These are phyloP conservation scores for Hemistola chrysoprasaria DNA, from an alignment of 2,888 invertebrate species.

Conservation along the genomic window DNA sequence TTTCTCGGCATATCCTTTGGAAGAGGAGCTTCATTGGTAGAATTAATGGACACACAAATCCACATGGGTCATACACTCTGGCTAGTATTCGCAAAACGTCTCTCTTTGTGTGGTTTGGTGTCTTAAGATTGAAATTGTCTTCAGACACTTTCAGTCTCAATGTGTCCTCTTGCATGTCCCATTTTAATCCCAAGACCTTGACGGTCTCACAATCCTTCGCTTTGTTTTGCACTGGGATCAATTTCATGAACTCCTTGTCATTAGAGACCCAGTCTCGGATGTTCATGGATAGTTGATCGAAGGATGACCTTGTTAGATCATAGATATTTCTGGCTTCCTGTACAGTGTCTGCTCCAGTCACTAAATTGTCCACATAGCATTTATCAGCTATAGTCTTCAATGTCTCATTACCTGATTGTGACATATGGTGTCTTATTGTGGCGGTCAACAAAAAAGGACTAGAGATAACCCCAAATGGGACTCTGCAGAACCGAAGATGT, in stretches of 20 bases:
- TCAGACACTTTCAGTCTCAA: background rate
- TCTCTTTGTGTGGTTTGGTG: conserved; percentile 17
- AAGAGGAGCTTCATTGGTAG: conserved; percentile 21
- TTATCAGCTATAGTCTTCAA: background rate
- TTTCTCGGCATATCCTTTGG: conserved; percentile 15
- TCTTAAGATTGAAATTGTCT: background rate
- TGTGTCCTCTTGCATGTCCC: background rate
- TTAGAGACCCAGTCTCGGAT: conserved; percentile 4
- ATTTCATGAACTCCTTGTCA: background rate
- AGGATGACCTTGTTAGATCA: background rate
- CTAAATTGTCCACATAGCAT: conserved; percentile 4
- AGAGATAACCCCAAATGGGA: conserved; percentile 11
- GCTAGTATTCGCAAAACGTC: conserved; percentile 13
- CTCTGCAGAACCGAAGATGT: conserved; percentile 15
- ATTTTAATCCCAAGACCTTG: background rate
- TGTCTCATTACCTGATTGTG: background rate
- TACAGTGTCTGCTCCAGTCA: background rate
- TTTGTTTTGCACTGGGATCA: background rate
- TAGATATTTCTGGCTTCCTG: background rate
- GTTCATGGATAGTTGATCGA: conserved; percentile 2
- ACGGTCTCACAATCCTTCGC: background rate
- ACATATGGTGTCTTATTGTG: conserved; percentile 4
- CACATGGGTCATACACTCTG: conserved; percentile 25
- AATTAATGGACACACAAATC: conserved; percentile 18
- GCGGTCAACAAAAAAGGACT: conserved; percentile 14